phyloP scores from a whole-genome alignment of 2,888 invertebrate genomes.

The Sipha maydis region DNA sequence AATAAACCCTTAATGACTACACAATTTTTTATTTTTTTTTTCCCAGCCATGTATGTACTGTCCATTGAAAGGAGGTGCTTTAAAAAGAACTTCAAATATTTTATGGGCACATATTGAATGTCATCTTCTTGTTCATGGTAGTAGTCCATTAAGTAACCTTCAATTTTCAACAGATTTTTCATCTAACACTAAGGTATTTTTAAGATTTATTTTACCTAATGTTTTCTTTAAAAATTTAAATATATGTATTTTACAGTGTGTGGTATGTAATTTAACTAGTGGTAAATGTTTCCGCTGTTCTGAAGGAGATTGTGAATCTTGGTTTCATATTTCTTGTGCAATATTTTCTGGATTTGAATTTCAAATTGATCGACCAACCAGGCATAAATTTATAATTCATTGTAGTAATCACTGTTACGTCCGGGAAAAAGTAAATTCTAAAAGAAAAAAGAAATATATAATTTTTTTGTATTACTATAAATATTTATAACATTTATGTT shows the following conservation, averaged over 20 bases:
- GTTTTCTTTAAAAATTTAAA: conserved; percentile 65
- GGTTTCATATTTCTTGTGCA: conserved; percentile 74
- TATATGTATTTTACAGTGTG: conserved; percentile 66
- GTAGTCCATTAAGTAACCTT: conserved; percentile 26
- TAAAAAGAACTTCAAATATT: conserved; percentile 74
- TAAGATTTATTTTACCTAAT: conserved; percentile 1
- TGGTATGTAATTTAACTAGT: conserved; percentile 67
- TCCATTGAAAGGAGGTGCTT: conserved; percentile 73
- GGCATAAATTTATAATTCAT: conserved; percentile 63
- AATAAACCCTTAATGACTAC: neutral
- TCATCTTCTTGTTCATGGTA: conserved; percentile 49
- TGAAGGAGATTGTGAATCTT: conserved; percentile 68
- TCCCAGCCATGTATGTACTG: conserved; percentile 73
- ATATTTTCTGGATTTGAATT: conserved; percentile 70
- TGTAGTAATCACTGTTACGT: conserved; percentile 64
- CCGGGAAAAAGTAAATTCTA: conserved; percentile 63
- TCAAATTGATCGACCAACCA: conserved; percentile 64
- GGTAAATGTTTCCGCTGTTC: conserved; percentile 70
- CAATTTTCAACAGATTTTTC: conserved; percentile 38
- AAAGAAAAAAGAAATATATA: neutral
- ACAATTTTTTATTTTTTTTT: conserved; percentile 58
- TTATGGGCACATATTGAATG: conserved; percentile 72
- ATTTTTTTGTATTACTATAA: neutral
- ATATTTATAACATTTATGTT: conserved; percentile 32
- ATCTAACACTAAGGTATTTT: neutral